phyloP scores from a whole-genome alignment of 2,888 invertebrate genomes.

The Phortica okadai region DNA sequence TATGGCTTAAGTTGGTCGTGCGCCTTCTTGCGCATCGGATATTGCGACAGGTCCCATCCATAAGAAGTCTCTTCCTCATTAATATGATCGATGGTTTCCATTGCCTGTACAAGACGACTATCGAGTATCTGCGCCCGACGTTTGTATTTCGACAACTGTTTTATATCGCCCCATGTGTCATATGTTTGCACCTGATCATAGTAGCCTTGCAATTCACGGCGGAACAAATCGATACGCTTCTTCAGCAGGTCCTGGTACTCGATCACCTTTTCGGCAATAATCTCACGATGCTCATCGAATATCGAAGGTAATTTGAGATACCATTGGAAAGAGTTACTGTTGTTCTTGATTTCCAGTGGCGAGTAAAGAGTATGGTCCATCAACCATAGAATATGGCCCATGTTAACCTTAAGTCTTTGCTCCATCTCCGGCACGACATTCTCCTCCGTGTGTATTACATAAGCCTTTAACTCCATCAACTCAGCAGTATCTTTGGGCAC shows the following conservation, averaged over 20 bases:
- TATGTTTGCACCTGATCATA: conserved; percentile 89
- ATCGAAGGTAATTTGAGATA: conserved; percentile 88
- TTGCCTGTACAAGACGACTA: conserved; percentile 81
- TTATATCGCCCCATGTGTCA: conserved; percentile 91
- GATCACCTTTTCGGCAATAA: conserved; percentile 87
- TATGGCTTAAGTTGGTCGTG: conserved; percentile 90
- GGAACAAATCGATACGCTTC: conserved; percentile 87
- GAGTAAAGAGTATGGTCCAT: conserved; percentile 89
- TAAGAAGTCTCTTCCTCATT: conserved; percentile 94
- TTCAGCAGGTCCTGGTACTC: conserved; percentile 91
- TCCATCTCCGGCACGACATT: conserved; percentile 85
- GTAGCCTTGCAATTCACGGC: conserved; percentile 88
- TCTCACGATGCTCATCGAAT: conserved; percentile 88
- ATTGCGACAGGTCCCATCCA: conserved; percentile 91
- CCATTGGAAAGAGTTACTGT: conserved; percentile 93
- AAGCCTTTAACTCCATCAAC: conserved; percentile 88
- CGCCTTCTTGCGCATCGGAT: conserved; percentile 87
- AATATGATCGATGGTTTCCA: conserved; percentile 89
- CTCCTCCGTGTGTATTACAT: conserved; percentile 85
- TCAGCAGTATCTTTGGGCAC: conserved; percentile 90
- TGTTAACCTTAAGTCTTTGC: conserved; percentile 81
- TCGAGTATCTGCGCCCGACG: conserved; percentile 88
- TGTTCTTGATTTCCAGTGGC: conserved; percentile 91
- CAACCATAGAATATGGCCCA: conserved; percentile 88
- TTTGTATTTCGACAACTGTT: conserved; percentile 88